These are phyloP conservation scores for Darevskia nairensis DNA, from an alignment of 2,797 vertebrate species.

Conservation along the genomic window DNA sequence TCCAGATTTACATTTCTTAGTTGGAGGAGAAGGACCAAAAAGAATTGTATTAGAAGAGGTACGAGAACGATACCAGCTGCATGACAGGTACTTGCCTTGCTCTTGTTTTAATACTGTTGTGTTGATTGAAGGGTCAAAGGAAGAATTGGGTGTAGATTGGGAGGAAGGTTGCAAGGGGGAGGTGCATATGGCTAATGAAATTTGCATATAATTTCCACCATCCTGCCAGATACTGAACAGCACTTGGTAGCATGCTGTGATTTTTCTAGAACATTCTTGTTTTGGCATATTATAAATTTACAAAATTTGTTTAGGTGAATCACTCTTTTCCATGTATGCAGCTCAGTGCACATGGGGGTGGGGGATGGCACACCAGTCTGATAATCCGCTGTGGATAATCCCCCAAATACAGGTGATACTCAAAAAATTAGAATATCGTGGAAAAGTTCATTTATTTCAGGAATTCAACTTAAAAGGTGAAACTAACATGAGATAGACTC, in stretches of 20 bases:
- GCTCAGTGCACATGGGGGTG: neutral
- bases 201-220: neutral
- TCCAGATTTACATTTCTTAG: conserved; percentile 91
- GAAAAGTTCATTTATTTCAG: too few relatives aligned
- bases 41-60: conserved; percentile 95
- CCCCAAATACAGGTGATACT: too few relatives aligned
- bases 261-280: neutral
- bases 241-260: neutral
- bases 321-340: neutral
- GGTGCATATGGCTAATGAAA: neutral
- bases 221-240: neutral
- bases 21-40: conserved; percentile 97
- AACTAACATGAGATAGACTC: too few relatives aligned
- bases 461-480: too few relatives aligned
- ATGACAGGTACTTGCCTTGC: conserved; percentile 87
- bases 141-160: neutral
- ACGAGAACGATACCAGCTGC: conserved; percentile 95
- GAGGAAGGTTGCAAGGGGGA: neutral
- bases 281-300: neutral
- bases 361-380: too few relatives aligned
- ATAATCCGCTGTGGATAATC: too few relatives aligned
- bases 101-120: neutral
- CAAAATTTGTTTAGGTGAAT: neutral
- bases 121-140: neutral
- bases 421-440: too few relatives aligned